Percentiles rank a stretch among this genome's conserved stretches.
Conservation (phyloP, 2,888 invertebrate species). For the Pollenia angustigena region DNA sequence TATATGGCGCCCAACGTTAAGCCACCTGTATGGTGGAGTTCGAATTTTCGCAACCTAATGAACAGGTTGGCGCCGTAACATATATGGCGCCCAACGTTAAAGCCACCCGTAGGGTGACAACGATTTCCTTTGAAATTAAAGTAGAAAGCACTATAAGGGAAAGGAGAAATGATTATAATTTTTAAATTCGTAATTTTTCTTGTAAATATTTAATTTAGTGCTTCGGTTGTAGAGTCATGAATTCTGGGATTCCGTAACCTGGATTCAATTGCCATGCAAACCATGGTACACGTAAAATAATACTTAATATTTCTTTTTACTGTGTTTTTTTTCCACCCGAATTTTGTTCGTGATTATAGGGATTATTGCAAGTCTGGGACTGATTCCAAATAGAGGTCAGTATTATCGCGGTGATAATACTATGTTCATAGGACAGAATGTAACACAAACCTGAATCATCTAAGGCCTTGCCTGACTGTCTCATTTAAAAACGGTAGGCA, state of each 20-base stretch:
- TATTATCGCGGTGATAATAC: background rate
- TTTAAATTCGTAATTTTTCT: background rate
- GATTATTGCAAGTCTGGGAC: background rate
- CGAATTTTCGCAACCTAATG: no score
- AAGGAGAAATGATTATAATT: background rate
- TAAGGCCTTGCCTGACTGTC: background rate
- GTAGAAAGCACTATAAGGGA: no score
- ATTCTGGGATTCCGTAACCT: no score
- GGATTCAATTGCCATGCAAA: no score
- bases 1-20: slow-evolving; percentile 12
- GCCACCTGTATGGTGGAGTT: background rate
- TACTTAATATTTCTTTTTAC: no score
- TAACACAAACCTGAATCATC: background rate
- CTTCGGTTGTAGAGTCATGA: no score
- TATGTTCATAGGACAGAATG: background rate
- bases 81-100: background rate
- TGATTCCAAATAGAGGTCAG: background rate
- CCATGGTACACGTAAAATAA: no score
- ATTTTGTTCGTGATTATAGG: no score
- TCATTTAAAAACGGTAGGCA: background rate
- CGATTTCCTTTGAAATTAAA: background rate
- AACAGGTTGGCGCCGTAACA: no score
- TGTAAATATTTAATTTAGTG: no score
- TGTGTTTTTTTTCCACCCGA: no score
- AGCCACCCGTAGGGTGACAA: background rate